Conservation (phyloP, 2,113 vertebrate genomes). For the Bucco capensis region DNA sequence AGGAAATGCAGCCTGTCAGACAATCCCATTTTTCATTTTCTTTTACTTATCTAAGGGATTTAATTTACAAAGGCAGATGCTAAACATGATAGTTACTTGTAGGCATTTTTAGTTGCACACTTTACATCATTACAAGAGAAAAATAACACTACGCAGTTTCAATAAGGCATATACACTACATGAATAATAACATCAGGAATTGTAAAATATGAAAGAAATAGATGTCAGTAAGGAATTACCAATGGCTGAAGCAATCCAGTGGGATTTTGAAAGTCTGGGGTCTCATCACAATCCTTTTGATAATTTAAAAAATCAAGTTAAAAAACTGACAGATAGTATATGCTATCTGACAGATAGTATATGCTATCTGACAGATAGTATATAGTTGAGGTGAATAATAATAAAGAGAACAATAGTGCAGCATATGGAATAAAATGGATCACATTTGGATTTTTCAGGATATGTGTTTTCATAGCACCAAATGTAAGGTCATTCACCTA, state of each 20-base stretch:
- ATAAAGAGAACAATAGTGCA: background rate
- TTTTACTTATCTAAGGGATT: background rate
- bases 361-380: no score
- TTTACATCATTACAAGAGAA: background rate
- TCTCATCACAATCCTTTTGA: background rate
- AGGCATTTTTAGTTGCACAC: background rate
- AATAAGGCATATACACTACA: background rate
- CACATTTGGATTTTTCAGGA: background rate
- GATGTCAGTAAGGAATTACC: background rate
- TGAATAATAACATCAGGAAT: background rate
- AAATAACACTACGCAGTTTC: background rate
- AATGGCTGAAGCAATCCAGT: background rate
- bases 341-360: no score
- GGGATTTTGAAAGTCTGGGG: background rate
- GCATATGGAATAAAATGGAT: background rate
- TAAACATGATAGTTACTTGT: background rate
- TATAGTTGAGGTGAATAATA: background rate
- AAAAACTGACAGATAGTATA: background rate
- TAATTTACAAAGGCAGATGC: background rate
- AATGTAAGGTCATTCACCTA: background rate
- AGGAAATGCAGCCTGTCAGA: background rate
- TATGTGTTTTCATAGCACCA: background rate
- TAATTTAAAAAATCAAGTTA: background rate
- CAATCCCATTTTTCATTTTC: background rate
- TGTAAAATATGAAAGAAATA: background rate